Evolutionary conservation across 2,888 invertebrate genomes (phyloP).

Genomic region (Sinhomidia bicolor): DNA sequence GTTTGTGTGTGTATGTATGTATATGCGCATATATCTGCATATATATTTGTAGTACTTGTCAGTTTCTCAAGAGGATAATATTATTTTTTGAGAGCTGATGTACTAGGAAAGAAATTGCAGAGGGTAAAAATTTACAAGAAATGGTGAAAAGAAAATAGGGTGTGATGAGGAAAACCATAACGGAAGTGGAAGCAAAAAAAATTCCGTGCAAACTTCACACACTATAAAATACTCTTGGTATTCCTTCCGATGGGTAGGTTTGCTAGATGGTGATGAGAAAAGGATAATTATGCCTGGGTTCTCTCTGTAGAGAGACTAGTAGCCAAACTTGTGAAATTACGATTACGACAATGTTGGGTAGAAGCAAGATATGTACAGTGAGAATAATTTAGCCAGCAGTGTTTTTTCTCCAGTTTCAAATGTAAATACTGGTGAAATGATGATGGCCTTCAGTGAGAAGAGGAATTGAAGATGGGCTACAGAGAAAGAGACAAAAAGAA

Average conservation of each 20-base stretch:
- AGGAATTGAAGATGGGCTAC: not conserved
- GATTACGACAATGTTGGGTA: not conserved
- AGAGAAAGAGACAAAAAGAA: not conserved
- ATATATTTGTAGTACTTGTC: not conserved
- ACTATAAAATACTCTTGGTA: too few relatives aligned
- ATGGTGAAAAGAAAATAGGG: not conserved
- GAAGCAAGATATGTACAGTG: not conserved
- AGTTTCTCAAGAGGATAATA: not conserved
- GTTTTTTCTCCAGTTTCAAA: not conserved
- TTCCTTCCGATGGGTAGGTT: too few relatives aligned
- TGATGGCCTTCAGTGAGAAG: slow-evolving; percentile 6
- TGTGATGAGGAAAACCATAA: not conserved
- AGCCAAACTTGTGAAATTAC: slow-evolving; percentile 3
- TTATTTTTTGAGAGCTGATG: not conserved
- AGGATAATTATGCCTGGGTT: not conserved
- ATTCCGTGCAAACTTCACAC: not conserved
- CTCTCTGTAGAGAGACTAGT: not conserved
- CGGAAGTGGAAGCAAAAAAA: not conserved
- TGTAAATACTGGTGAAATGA: slow-evolving; percentile 18
- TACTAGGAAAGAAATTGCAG: not conserved
- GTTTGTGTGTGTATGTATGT: too few relatives aligned
- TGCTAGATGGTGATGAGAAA: too few relatives aligned
- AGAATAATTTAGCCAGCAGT: slow-evolving; percentile 12
- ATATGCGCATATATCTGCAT: too few relatives aligned
- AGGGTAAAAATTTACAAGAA: too few relatives aligned